Evolutionary conservation across 1,140 invertebrate species (phyloP), one percentile per base, ranked within the genome.

Genomic region (Drosophila mayri): DNA sequence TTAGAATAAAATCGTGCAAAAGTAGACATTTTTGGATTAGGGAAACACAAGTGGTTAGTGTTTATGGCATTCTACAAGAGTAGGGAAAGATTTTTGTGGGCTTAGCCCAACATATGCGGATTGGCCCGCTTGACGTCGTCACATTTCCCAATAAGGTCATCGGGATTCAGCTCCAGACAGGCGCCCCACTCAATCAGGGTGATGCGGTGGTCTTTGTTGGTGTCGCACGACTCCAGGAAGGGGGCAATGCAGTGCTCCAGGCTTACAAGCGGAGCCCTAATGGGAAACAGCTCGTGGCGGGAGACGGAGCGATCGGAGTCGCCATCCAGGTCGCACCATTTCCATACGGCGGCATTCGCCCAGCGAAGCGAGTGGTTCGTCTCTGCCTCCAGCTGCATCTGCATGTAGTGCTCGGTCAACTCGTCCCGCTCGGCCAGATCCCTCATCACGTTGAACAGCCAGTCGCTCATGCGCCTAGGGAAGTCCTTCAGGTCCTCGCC

Each of bases 401-500:
- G 94, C 90, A 97, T 94, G 90, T 97, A 98, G 90, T 98, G 95
- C 8, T 96, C 94, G n/a, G 96, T 95, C 5, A 99, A 93, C 93
- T 98, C 97, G 85, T 97, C 94, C 78, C 97, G 94, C 91, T 98
- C 97, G 55, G 98, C 98, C 92, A 99, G 94, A 93, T 99, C 98
- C 66, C 97, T 95, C 97, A 98, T 98, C 57, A 99, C 97, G 94
- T 98, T 98, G 94, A 98, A 99, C 9, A 99, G 95, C 98, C 98
- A 99, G 86, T 99, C 98, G 44, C 97, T 95, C 98, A 99, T 99
- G 79, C 98, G 95, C 25, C 98, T 95, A 22, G 97, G 97, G 93
- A 98, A 98, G 93, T 98, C 97, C 7, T 95, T 93, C 95, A 98
- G 96, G 92, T 99, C 97, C 65, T 96, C 96, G 38, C 96, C 94